Evolutionary conservation across 2,797 vertebrate species (phyloP), one percentile per base, ranked within the genome.

Genomic region (Chelonia mydas): DNA sequence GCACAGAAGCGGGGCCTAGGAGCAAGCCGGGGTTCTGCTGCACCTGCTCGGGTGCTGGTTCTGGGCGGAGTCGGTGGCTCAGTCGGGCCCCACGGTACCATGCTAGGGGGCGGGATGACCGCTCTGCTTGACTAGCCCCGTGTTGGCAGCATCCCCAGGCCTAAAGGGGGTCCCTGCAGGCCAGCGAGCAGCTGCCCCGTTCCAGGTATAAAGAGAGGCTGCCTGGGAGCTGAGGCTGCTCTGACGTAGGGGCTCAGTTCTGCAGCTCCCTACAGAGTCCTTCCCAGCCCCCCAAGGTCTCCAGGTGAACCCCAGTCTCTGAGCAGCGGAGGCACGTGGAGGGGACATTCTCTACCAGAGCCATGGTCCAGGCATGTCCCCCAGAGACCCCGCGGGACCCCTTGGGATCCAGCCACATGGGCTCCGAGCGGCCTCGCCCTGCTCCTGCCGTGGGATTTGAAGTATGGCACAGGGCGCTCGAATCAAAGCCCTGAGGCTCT

Each of bases 1-100:
- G 10, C 25, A 27, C 49, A 55, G 55, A 1, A 19, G 7, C n/a
- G 28, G 15, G 13, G 23, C 1, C 21, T 0, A 7, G 51, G 28
- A 2, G 53, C 65, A 9, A n/a, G 33, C 61, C 9, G n/a, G 5
- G 16, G n/a, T 19, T 68, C 65, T 37, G 17, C n/a, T 17, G 33
- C 16, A 5, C 16, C 6, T 19, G 4, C 15, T 65, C 3, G 17
- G 61, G 33, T 2, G 6, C 31, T 5, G 41, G 23, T 5, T 27
- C 55, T n/a, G 33, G 33, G 33, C 6, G 15, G 33, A 19, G 33
- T n/a, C 27, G 11, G 28, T 31, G 57, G 28, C 28, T 28, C 28
- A 59, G 57, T 27, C 7, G 16, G 16, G 16, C 33, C 16, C 61
- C 59, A 31, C 6, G 28, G 59, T 31, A 15, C 59, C 59, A 33